These are phyloP conservation scores for Augochlorella aurata DNA, from an alignment of 2,888 invertebrate species.

Conservation along the genomic window DNA sequence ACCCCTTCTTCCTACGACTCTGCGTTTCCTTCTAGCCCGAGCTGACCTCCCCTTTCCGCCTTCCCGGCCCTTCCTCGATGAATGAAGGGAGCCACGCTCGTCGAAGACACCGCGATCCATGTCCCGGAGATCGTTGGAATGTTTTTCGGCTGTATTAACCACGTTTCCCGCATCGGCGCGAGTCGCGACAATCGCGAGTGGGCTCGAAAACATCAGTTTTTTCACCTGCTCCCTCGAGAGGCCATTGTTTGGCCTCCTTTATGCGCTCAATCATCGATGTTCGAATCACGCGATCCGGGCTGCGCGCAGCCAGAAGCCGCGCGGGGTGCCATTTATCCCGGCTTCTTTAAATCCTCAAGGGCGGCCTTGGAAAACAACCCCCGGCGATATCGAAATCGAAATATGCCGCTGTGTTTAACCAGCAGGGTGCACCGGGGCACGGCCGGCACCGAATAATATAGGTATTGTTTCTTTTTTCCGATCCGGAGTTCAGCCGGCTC, in stretches of 20 bases:
- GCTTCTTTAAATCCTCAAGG: conserved; percentile 58
- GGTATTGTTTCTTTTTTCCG: conserved; percentile 38
- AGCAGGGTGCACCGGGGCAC: conserved; percentile 21
- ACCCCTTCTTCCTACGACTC: conserved; percentile 9
- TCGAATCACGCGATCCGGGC: conserved; percentile 40
- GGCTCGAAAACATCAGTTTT: conserved; percentile 28
- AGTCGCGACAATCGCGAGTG: conserved; percentile 9
- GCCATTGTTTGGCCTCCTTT: conserved; percentile 43
- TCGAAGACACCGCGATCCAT: conserved; percentile 5
- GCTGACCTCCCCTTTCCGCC: not conserved
- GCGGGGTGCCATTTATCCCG: conserved; percentile 56
- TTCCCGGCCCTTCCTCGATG: conserved; percentile 1
- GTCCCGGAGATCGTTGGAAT: not conserved
- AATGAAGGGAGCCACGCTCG: not conserved
- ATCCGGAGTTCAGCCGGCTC: not conserved
- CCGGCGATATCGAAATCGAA: conserved; percentile 49
- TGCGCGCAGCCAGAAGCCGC: conserved; percentile 36
- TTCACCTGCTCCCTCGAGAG: conserved; percentile 49
- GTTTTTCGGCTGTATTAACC: not conserved
- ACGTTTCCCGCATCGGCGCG: not conserved
- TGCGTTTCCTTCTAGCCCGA: conserved; percentile 3
- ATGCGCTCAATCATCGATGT: conserved; percentile 35
- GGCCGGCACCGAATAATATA: conserved; percentile 30
- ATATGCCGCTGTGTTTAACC: conserved; percentile 46
- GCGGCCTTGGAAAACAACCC: conserved; percentile 51